These are phyloP conservation scores for Erynnis tages DNA, from an alignment of 2,888 invertebrate species.

Conservation along the genomic window DNA sequence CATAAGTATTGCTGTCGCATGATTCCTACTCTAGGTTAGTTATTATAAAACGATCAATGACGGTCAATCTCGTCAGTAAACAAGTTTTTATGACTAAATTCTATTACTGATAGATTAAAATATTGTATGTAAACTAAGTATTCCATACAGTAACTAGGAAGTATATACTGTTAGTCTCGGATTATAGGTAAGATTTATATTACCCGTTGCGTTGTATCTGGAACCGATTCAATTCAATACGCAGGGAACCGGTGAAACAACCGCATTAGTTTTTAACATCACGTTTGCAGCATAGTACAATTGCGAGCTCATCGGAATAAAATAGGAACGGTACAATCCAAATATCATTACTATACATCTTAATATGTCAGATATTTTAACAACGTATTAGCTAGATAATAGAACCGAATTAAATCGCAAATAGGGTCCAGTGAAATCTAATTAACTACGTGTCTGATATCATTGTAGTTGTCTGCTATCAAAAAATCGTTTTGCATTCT, in stretches of 20 bases:
- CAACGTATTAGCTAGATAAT: not conserved
- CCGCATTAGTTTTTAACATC: conserved; percentile 26
- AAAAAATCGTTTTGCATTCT: conserved; percentile 18
- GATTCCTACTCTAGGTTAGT: not conserved
- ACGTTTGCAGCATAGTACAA: conserved; percentile 25
- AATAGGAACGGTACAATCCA: conserved; percentile 23
- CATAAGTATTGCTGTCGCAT: not conserved
- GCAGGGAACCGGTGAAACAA: conserved; percentile 37
- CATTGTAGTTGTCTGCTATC: conserved; percentile 2
- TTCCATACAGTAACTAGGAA: conserved; percentile 33
- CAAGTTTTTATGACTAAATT: not conserved
- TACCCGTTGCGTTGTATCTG: conserved; percentile 40
- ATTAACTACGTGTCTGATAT: conserved; percentile 20
- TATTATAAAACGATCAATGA: not conserved
- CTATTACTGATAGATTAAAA: not conserved
- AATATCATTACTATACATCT: conserved; percentile 21
- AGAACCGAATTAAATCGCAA: conserved; percentile 14
- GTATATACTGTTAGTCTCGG: conserved; percentile 37
- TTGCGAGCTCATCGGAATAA: conserved; percentile 21
- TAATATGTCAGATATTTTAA: conserved; percentile 3
- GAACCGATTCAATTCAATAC: conserved; percentile 43
- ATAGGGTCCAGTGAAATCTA: conserved; percentile 18
- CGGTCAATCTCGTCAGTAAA: not conserved
- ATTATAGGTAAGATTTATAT: conserved; percentile 37
- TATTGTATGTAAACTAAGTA: not conserved